phyloP scores from a whole-genome alignment of 1,140 invertebrate species.

The Drosophila punjabiensis region DNA sequence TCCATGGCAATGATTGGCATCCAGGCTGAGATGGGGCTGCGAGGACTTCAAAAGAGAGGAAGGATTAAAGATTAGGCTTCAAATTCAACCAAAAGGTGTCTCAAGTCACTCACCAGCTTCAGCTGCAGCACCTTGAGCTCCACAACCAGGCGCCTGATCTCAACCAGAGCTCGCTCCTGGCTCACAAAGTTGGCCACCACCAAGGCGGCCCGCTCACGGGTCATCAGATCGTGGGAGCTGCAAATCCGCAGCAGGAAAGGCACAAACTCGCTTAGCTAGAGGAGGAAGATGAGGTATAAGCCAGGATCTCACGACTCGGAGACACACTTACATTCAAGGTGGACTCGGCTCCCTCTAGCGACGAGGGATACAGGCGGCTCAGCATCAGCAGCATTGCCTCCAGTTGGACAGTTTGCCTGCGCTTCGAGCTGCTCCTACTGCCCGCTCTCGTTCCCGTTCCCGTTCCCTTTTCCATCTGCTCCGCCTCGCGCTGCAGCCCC shows the following conservation, averaged over 20 bases:
- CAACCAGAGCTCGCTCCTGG: conserved; percentile 3
- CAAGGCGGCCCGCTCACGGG: conserved; percentile 39
- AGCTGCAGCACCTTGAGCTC: conserved; percentile 24
- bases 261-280: conserved; percentile 88
- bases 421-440: background rate
- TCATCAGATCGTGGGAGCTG: conserved; percentile 42
- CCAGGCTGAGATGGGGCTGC: accelerated
- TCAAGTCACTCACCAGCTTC: conserved; percentile 69
- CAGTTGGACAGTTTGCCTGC: conserved; percentile 86
- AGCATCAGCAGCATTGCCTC: conserved; percentile 93
- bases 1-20: conserved; percentile 47
- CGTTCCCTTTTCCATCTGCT: background rate
- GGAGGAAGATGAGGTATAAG: background rate
- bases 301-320: background rate
- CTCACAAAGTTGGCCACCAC: conserved; percentile 55
- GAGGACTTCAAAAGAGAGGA: accelerated
- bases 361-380: conserved; percentile 91
- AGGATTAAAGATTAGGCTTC: background rate
- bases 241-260: conserved; percentile 88
- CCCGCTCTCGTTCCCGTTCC: background rate
- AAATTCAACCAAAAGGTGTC: conserved; percentile 33
- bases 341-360: conserved; percentile 89
- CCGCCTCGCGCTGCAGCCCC: conserved; percentile 54
- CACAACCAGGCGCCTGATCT: conserved; percentile 6
- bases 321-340: conserved; percentile 87